Evolutionary conservation across 2,113 vertebrate genomes (phyloP).

Genomic region (Daboia siamensis): DNA sequence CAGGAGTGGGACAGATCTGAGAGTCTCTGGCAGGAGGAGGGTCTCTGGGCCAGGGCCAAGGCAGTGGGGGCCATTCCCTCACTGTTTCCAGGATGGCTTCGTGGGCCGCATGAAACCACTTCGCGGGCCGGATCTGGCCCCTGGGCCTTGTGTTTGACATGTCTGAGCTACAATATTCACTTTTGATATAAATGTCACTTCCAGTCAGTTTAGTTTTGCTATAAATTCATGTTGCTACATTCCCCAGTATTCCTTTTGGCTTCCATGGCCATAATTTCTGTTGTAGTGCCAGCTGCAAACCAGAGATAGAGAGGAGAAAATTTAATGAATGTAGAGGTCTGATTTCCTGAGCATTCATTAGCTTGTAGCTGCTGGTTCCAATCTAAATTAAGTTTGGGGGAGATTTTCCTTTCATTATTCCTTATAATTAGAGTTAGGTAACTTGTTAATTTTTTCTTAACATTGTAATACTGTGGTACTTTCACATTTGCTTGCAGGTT

Average conservation of each 20-base stretch:
- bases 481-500: conserved; percentile 73
- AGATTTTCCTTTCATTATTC: background rate
- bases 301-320: background rate
- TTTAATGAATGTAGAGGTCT: background rate
- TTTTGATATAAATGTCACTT: background rate
- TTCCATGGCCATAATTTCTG: background rate
- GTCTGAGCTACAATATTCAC: background rate
- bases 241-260: background rate
- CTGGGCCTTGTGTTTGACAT: no score
- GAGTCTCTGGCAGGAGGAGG: no score
- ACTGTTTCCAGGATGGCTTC: no score
- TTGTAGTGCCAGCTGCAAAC: background rate
- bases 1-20: no score
- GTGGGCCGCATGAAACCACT: no score
- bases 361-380: background rate
- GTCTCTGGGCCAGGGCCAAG: no score
- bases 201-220: background rate
- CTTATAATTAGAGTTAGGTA: background rate
- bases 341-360: background rate
- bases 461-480: fast-evolving
- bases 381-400: background rate
- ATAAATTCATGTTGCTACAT: background rate
- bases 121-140: no score
- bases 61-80: no score
- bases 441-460: background rate